A percentile compares a stretch with the other conserved stretches of the same genome.
These are phyloP conservation scores for Saccostrea cuccullata DNA, from an alignment of 1,140 invertebrate species.

Conservation along the genomic window DNA sequence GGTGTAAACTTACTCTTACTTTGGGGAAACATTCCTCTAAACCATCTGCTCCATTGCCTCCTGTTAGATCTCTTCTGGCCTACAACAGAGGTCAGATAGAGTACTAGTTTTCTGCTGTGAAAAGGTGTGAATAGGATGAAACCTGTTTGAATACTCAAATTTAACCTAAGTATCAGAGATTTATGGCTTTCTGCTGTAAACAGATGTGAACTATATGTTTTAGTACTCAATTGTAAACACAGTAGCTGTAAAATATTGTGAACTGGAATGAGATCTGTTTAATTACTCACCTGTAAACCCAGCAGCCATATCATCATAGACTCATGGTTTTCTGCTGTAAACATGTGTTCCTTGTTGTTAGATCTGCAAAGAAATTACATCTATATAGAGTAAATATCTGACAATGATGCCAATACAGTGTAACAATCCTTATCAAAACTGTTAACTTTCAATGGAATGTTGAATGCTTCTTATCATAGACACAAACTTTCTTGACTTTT, in stretches of 20 bases:
- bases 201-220: slow-evolving; percentile 55
- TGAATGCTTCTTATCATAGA: too few relatives aligned
- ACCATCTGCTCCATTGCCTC: neutral
- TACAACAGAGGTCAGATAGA: neutral
- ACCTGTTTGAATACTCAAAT: slow-evolving; percentile 63
- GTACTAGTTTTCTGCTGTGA: too few relatives aligned
- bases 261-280: too few relatives aligned
- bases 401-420: neutral
- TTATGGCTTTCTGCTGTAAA: slow-evolving; percentile 79
- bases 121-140: too few relatives aligned
- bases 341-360: slow-evolving; percentile 75
- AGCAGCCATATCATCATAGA: slow-evolving; percentile 80
- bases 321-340: slow-evolving; percentile 79
- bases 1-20: neutral
- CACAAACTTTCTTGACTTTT: too few relatives aligned
- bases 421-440: neutral
- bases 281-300: slow-evolving; percentile 74
- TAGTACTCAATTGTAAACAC: too few relatives aligned
- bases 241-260: too few relatives aligned
- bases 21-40: slow-evolving; percentile 16
- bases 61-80: slow-evolving; percentile 22
- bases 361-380: slow-evolving; percentile 68
- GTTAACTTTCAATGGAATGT: too few relatives aligned
- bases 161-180: slow-evolving; percentile 78
- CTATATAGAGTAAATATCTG: neutral